These are phyloP conservation scores for Melangyna quadrimaculata DNA, from an alignment of 2,888 invertebrate genomes.

Conservation along the genomic window DNA sequence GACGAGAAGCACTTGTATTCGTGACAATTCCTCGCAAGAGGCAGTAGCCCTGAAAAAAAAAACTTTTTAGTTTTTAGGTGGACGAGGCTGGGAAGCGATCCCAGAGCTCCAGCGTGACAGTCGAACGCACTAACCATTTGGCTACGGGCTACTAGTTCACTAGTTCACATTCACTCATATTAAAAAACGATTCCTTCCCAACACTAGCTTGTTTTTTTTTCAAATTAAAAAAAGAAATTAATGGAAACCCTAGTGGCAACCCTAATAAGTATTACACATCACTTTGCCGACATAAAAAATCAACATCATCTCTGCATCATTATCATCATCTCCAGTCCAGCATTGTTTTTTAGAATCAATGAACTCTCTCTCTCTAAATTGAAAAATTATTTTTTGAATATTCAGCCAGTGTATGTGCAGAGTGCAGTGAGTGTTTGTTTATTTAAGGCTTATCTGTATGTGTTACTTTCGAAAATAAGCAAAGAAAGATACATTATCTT, in stretches of 20 bases:
- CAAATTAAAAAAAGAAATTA: neutral
- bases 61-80: too few relatives aligned
- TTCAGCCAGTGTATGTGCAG: constrained; percentile 44
- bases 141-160: too few relatives aligned
- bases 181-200: too few relatives aligned
- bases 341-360: constrained; percentile 70
- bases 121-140: too few relatives aligned
- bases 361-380: constrained; percentile 72
- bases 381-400: constrained; percentile 60
- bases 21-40: too few relatives aligned
- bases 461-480: constrained; percentile 1
- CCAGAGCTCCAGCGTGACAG: too few relatives aligned
- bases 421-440: constrained; percentile 28
- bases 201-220: neutral
- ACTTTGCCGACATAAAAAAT: neutral
- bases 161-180: too few relatives aligned
- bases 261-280: constrained; percentile 6
- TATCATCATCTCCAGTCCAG: constrained; percentile 14
- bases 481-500: constrained; percentile 16
- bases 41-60: too few relatives aligned
- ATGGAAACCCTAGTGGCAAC: constrained; percentile 3
- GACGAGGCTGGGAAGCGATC: too few relatives aligned
- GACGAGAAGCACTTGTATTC: too few relatives aligned
- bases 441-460: constrained; percentile 13
- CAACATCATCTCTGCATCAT: too few relatives aligned